Conservation (phyloP, 2,797 vertebrate species). For the Phoxinus dragarum region DNA sequence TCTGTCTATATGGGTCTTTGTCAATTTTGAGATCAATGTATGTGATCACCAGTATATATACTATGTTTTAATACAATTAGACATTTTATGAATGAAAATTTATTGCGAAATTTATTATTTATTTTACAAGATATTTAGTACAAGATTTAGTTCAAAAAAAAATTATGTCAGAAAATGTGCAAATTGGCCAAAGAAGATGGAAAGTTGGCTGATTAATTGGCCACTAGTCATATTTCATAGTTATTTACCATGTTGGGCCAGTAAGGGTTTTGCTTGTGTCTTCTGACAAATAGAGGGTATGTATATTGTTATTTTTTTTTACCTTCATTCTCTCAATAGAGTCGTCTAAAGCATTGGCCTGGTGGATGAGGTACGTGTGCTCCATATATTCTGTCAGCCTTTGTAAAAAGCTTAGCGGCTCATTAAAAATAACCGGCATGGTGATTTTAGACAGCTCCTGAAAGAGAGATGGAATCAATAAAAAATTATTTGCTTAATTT, state of each 20-base stretch:
- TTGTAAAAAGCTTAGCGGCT: conserved; percentile 97
- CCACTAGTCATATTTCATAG: not conserved
- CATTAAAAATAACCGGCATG: conserved; percentile 98
- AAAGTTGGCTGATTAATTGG: not conserved
- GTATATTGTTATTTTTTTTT: not conserved
- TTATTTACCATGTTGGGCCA: not conserved
- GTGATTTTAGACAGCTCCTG: conserved; percentile 98
- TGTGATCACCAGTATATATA: not conserved
- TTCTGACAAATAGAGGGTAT: not conserved
- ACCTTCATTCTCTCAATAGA: conserved; percentile 97
- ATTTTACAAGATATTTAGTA: not conserved
- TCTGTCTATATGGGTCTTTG: not conserved
- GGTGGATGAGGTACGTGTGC: conserved; percentile 97
- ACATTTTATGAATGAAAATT: not conserved
- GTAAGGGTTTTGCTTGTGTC: not conserved
- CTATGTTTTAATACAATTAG: not conserved
- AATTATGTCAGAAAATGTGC: not conserved
- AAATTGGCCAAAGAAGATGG: not conserved
- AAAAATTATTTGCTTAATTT: not conserved
- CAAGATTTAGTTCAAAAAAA: not conserved
- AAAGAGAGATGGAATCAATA: conserved; percentile 20
- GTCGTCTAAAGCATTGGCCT: conserved; percentile 86
- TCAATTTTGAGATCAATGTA: not conserved
- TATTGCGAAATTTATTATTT: not conserved
- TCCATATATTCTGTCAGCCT: conserved; percentile 97